phyloP scores from a whole-genome alignment of 2,797 vertebrate species.

The Cynopterus sphinx region DNA sequence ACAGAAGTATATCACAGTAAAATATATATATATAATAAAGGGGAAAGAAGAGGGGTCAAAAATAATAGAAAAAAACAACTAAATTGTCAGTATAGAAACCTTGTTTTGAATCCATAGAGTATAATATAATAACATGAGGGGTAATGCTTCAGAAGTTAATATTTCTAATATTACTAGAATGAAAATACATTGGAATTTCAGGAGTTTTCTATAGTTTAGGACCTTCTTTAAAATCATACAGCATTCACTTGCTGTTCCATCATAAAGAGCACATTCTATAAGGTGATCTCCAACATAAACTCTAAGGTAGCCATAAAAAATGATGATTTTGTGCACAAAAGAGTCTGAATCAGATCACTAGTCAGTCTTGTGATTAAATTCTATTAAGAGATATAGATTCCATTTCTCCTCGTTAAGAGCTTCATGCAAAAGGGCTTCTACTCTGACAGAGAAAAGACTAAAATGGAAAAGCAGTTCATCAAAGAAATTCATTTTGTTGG shows the following conservation, averaged over 20 bases:
- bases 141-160: not conserved
- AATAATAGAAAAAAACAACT: constrained; percentile 1
- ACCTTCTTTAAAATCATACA: not conserved
- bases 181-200: constrained; percentile 21
- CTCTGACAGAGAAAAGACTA: constrained; percentile 64
- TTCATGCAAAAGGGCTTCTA: not conserved
- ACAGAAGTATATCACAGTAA: constrained; percentile 49
- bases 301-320: constrained; percentile 13
- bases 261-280: not conserved
- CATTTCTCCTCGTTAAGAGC: not conserved
- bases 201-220: not conserved
- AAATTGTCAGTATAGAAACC: not conserved
- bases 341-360: not conserved
- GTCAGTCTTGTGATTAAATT: not conserved
- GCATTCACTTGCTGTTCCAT: not conserved
- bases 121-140: not conserved
- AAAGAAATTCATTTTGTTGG: constrained; percentile 40
- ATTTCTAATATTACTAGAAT: not conserved
- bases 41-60: not conserved
- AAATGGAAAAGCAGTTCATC: constrained; percentile 48
- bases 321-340: not conserved
- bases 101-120: not conserved
- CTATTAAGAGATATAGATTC: constrained; percentile 38
- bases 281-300: constrained; percentile 29
- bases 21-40: constrained; percentile 17